These are phyloP conservation scores for Apogon talboti DNA, from an alignment of 2,797 vertebrate genomes.

Conservation along the genomic window DNA sequence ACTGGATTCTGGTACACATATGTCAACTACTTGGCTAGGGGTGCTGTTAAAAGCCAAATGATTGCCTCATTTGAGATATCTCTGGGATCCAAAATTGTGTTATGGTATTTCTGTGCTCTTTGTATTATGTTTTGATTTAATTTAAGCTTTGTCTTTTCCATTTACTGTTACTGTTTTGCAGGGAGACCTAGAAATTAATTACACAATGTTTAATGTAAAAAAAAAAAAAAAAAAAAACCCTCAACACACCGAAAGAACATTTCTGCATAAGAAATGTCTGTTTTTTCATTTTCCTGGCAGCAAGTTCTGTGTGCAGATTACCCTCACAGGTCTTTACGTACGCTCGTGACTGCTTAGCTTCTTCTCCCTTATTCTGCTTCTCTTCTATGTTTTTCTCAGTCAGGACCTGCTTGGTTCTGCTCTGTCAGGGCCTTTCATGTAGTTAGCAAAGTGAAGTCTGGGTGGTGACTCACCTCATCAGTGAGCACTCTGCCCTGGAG, in stretches of 20 bases:
- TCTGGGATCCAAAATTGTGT: not conserved
- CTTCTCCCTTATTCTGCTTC: conserved; percentile 2
- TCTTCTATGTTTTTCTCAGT: conserved; percentile 20
- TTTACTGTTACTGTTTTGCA: not conserved
- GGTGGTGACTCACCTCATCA: conserved; percentile 67
- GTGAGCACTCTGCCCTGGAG: conserved; percentile 48
- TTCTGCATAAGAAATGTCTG: conserved; percentile 7
- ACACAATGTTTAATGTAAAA: not conserved
- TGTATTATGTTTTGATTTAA: conserved; percentile 12
- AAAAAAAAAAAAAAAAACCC: not conserved
- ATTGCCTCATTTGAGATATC: conserved; percentile 6
- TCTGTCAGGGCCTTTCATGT: conserved; percentile 60
- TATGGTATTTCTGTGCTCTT: conserved; percentile 2
- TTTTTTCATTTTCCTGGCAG: conserved; percentile 15
- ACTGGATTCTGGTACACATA: conserved; percentile 12
- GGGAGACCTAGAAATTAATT: not conserved
- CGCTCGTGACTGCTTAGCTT: conserved; percentile 14
- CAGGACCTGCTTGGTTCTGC: conserved; percentile 46
- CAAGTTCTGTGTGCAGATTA: conserved; percentile 12
- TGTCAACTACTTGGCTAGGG: conserved; percentile 34
- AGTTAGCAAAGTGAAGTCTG: conserved; percentile 50
- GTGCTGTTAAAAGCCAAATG: conserved; percentile 34
- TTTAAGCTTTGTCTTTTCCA: conserved; percentile 4
- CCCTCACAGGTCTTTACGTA: conserved; percentile 13
- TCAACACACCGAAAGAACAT: not conserved